These are phyloP conservation scores for Nephrotoma appendiculata DNA, from an alignment of 2,888 invertebrate species.

Conservation along the genomic window DNA sequence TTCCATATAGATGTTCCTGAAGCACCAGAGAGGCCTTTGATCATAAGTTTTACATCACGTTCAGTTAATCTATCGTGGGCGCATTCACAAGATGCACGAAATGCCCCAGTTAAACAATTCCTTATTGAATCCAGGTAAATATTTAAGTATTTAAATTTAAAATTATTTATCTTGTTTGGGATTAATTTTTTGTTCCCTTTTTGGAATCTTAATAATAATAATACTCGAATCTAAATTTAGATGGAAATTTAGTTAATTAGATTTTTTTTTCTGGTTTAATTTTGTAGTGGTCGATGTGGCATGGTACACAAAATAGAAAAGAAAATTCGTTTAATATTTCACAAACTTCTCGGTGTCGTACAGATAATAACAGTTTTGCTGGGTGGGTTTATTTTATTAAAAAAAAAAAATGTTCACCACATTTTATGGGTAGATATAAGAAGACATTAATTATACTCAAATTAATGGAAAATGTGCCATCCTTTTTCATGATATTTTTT, in stretches of 20 bases:
- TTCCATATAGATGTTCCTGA: constrained; percentile 45
- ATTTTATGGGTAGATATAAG: background rate
- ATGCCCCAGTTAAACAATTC: constrained; percentile 54
- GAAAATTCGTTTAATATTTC: background rate
- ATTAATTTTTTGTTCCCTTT: background rate
- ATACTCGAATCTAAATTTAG: background rate
- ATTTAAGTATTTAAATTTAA: too few species aligned
- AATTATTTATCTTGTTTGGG: background rate
- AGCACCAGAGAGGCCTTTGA: constrained; percentile 54
- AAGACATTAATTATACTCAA: background rate
- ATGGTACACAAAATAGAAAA: background rate
- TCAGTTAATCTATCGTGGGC: constrained; percentile 63
- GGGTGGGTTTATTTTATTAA: background rate
- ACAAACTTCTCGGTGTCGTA: background rate
- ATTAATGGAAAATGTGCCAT: background rate
- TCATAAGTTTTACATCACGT: constrained; percentile 56
- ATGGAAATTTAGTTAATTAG: background rate
- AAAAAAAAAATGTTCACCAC: background rate
- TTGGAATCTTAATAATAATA: background rate
- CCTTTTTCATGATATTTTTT: background rate
- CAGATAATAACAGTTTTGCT: background rate
- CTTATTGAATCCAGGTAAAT: constrained; percentile 60
- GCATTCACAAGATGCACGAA: constrained; percentile 50
- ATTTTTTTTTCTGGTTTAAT: background rate
- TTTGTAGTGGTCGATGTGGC: background rate